Evolutionary conservation across 1,140 invertebrate species (phyloP), one percentile per base, ranked within the genome.

Genomic region (Plectrocnemia conspersa): DNA sequence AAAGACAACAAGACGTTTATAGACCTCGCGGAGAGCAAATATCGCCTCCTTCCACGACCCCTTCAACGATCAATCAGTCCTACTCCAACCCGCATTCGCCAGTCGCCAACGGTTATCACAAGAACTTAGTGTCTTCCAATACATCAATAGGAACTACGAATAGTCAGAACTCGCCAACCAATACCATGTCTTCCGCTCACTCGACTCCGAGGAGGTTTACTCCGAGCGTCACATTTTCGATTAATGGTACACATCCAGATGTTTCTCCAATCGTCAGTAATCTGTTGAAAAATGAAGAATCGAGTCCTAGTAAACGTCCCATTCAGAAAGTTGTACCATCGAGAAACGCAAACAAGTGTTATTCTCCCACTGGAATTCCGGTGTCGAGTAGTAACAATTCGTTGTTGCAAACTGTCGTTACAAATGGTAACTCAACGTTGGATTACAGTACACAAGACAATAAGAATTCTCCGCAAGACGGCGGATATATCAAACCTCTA

Each of bases 1-100:
- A 91, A 69, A 78, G 89, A 56, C 84, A 82, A 21, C 83, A 85
- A 69, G 88, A 90, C 64, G 80, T 90, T 33, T 91, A 92, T 66
- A 75, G 80, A 58, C 79, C 80, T 60, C 79, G 81, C 47, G 74
- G 77, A 41, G 67, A 70, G 42, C 71, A 75, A 44, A 70, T 70
- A 45, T 66, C 72, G 22, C 74, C 74, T 15, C 71, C 72, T 0
- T 73, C 75, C 50, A 66, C 69, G 36, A 65, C 64, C 21, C 66
- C 69, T 15, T 15, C 49, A 2, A 70, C 65, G 25, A 70, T 71
- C 1, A 59, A 69, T 32, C 68, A 75, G 61, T 61, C 62, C 9
- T 68, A 66, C 15, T 68, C 70, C 24, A 60, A 64, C 32, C 68
- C 70, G 0, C 70, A 74, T 56, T 74, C 74, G 1, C 74, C 74